Evolutionary conservation across 2,888 invertebrate genomes (phyloP).

Genomic region (Synergus itoensis): DNA sequence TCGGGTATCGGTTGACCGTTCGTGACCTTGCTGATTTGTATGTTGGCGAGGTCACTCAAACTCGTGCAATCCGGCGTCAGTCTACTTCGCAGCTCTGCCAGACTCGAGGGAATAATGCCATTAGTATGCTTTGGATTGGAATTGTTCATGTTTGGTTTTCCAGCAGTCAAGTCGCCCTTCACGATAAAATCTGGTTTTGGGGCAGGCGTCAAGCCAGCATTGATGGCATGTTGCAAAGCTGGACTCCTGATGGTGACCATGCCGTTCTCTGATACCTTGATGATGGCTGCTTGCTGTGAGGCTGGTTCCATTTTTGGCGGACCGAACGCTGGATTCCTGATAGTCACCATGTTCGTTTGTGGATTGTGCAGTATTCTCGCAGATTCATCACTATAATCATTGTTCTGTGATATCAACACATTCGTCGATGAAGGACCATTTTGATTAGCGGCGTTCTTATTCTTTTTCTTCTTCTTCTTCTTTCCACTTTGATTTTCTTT

Average conservation of each 20-base stretch:
- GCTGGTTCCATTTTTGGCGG: slow-evolving; percentile 78
- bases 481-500: slow-evolving; percentile 77
- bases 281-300: slow-evolving; percentile 81
- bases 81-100: slow-evolving; percentile 70
- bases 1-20: slow-evolving; percentile 75
- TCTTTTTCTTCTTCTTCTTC: slow-evolving; percentile 80
- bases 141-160: slow-evolving; percentile 50
- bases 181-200: slow-evolving; percentile 75
- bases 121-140: slow-evolving; percentile 64
- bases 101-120: slow-evolving; percentile 68
- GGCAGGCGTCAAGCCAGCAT: slow-evolving; percentile 74
- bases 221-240: slow-evolving; percentile 79
- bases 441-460: slow-evolving; percentile 63
- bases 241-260: slow-evolving; percentile 93
- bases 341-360: slow-evolving; percentile 85
- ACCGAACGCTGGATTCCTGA: slow-evolving; percentile 89
- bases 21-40: slow-evolving; percentile 76
- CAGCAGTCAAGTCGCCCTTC: slow-evolving; percentile 68
- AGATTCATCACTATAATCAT: slow-evolving; percentile 69
- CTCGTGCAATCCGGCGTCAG: slow-evolving; percentile 68
- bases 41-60: slow-evolving; percentile 72
- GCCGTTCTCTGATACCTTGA: slow-evolving; percentile 84
- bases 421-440: slow-evolving; percentile 49
- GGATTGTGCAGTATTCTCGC: slow-evolving; percentile 77
- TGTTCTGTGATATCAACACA: slow-evolving; percentile 42